Base-by-base conservation (phyloP, 2,888 invertebrate species). In the Micoletzkya japonica region DNA sequence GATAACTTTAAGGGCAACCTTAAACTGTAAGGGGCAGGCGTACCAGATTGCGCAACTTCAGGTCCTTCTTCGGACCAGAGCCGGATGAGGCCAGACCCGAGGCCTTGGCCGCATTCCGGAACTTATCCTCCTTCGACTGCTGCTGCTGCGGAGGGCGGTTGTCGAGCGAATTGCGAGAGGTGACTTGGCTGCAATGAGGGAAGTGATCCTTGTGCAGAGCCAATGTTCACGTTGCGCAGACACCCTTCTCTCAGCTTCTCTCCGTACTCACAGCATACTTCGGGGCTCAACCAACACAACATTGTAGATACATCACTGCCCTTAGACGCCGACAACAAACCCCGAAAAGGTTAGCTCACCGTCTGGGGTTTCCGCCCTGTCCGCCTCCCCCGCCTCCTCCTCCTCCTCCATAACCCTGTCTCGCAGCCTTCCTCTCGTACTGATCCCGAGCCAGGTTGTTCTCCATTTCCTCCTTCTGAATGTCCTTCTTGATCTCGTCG, bases 401-500 rank as follows among this genome's bases (percentile, higher is more conserved):
- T 44, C 57, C 44, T 57, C 68, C 58, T 49, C 68, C 26, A 24
- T 26, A 30, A 17, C 20, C 37, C 28, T 67, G 26, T 14, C 52
- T 44, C 2, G 54, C 56, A 37, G 36, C 59, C 20, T 26, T 34
- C 59, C 34, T 24, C 14, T 10, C 17, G 17, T 52, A 52, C 24
- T 26, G 17, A 63, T 78, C 76, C 49, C 79, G 66, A 30, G 71
- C 72, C 39, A 72, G 72, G 30, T 72, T 71, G n/a, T 73, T 74
- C 6, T 77, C 76, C 14, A 75, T 71, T 56, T 77, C 73, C 54
- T 80, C 80, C 36, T 74, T 71, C 28, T 72, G 57, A 63, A 75
- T 73, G 10, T 78, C 76, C 50, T 79, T 74, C 66, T 78, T 77
- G 63, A 81, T 77, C 57, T 79, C 78, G 20, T 73, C 73, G 28